These are phyloP conservation scores for Magallana angulata DNA, from an alignment of 1,140 invertebrate species.

Conservation along the genomic window DNA sequence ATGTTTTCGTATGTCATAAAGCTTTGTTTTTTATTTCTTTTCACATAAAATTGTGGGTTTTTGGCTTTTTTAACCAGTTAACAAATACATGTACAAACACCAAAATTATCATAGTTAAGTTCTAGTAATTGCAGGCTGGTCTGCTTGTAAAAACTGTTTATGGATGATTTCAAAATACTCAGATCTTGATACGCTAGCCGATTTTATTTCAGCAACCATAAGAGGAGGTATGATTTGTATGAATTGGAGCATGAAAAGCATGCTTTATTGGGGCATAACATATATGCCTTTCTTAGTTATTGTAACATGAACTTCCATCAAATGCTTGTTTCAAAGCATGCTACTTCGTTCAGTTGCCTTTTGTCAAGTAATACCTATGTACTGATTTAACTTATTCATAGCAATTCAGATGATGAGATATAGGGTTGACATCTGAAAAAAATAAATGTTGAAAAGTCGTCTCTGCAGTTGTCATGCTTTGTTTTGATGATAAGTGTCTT, in stretches of 20 bases:
- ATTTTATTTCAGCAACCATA: conserved; percentile 7
- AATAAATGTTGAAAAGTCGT: no score
- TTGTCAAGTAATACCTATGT: no score
- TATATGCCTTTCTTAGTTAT: no score
- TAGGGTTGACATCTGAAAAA: no score
- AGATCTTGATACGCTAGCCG: neutral
- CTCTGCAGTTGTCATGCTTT: no score
- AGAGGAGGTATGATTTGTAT: neutral
- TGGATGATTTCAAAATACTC: neutral
- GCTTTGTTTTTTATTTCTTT: neutral
- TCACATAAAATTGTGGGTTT: neutral
- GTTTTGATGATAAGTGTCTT: no score
- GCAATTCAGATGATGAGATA: no score
- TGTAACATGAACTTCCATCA: no score
- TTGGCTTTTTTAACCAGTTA: neutral
- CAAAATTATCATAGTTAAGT: neutral
- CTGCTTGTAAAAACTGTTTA: neutral
- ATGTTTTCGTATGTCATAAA: neutral
- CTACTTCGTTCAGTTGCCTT: no score
- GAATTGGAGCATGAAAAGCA: conserved; percentile 3
- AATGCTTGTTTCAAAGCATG: no score
- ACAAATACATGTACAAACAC: no score
- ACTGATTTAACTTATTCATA: no score
- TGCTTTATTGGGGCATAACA: neutral
- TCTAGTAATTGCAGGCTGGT: neutral